Percentiles rank a stretch among this genome's conserved stretches.
These are phyloP conservation scores for Struthio camelus DNA, from an alignment of 2,113 vertebrate species.

Conservation along the genomic window DNA sequence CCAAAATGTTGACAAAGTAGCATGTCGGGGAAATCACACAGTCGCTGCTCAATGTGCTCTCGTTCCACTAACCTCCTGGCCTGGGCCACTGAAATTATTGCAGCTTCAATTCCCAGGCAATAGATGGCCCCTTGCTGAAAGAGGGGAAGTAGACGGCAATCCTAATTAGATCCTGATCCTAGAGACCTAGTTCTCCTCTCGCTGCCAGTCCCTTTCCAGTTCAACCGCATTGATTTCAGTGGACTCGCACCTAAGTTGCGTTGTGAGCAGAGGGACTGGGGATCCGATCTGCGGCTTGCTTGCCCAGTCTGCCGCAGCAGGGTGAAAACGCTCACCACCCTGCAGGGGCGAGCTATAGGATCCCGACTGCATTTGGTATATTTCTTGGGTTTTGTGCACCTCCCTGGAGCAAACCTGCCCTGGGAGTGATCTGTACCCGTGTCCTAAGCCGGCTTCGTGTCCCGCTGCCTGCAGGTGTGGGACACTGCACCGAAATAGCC, in stretches of 20 bases:
- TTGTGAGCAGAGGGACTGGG: not conserved
- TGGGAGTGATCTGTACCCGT: not conserved
- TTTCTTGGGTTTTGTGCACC: not conserved
- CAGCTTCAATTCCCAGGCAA: not conserved
- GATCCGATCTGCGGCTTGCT: not conserved
- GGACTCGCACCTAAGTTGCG: not conserved
- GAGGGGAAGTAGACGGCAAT: not conserved
- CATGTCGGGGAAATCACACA: not conserved
- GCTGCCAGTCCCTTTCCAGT: not conserved
- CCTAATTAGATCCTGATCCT: not conserved
- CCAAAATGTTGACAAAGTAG: not conserved
- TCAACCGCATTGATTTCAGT: not conserved
- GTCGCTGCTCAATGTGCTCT: not conserved
- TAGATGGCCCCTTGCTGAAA: not conserved
- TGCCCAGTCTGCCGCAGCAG: not conserved
- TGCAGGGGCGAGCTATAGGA: not conserved
- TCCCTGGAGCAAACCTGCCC: not conserved
- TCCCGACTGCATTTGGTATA: not conserved
- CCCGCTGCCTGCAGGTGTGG: not conserved
- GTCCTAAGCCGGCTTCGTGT: not conserved
- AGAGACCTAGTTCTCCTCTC: not conserved
- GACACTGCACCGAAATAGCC: not conserved
- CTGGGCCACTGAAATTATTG: not conserved
- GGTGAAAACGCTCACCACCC: rapidly evolving
- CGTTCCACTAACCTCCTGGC: not conserved